A percentile compares a stretch with the other conserved stretches of the same genome.
Evolutionary conservation across 2,113 vertebrate species (phyloP).

Genomic region (Synodontis membranacea): DNA sequence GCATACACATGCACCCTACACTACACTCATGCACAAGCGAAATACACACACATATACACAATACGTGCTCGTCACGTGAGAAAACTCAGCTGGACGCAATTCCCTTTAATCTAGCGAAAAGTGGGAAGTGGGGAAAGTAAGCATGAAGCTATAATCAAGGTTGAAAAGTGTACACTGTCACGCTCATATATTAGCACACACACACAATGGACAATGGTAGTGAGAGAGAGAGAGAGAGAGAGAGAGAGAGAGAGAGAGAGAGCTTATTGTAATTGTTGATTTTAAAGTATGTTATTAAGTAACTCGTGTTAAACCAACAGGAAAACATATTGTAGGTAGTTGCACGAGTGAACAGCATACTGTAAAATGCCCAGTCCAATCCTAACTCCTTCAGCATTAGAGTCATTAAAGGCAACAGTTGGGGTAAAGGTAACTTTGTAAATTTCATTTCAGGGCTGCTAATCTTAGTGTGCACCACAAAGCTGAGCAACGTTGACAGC

Average conservation of each 20-base stretch:
- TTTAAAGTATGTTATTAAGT: background rate
- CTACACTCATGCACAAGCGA: background rate
- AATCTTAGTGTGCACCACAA: background rate
- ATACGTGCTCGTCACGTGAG: background rate
- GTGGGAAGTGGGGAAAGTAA: slow-evolving; percentile 64
- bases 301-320: background rate
- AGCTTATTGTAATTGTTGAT: background rate
- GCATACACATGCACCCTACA: slow-evolving; percentile 19
- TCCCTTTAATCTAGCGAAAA: slow-evolving; percentile 62
- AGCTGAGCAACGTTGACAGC: slow-evolving; percentile 3
- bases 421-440: background rate
- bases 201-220: too few species aligned
- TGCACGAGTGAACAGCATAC: background rate
- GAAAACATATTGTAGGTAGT: background rate
- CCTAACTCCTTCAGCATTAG: background rate
- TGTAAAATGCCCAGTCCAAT: background rate
- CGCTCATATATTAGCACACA: background rate
- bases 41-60: background rate
- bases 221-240: too few species aligned
- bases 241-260: too few species aligned
- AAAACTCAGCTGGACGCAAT: slow-evolving; percentile 55
- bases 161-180: background rate
- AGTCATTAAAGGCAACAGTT: background rate
- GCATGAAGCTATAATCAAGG: slow-evolving; percentile 53
- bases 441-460: slow-evolving; percentile 25